These are phyloP conservation scores for human (Homo sapiens) DNA, from an alignment of 2,113 vertebrate species.

Conservation along the genomic window GRCh38 chr1:216899501-216900000, in stretches of 20 bases:
- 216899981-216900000: neutral
- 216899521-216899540: neutral
- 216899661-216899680: accelerated
- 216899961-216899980: accelerated
- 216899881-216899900: neutral
- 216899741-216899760: neutral
- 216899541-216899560: neutral
- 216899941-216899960: neutral
- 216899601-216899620: neutral
- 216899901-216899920: neutral
- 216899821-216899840: neutral
- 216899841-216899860: neutral
- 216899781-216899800: neutral
- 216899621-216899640: neutral
- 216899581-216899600: accelerated
- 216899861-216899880: neutral
- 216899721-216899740: neutral
- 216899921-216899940: neutral
- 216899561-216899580: neutral
- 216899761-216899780: neutral
- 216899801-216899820: neutral
- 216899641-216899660: neutral
- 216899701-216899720: neutral
- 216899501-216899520: neutral
- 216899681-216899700: neutral